Evolutionary conservation across 1,140 invertebrate genomes (phyloP).

Genomic region (Coptotermes formosanus): DNA sequence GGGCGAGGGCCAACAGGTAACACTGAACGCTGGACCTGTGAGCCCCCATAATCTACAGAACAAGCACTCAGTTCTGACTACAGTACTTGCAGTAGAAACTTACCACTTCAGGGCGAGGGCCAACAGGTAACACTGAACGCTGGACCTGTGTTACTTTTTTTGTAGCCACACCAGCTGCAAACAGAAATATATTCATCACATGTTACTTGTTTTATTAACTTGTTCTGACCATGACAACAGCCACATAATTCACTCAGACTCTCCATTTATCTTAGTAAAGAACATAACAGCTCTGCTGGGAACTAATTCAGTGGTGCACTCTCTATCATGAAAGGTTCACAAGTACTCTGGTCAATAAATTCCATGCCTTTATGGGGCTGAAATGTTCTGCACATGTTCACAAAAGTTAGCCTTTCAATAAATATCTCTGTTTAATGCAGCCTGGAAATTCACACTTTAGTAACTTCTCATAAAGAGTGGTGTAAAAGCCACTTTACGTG

Average conservation of each 20-base stretch:
- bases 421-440: no score
- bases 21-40: constrained; percentile 21
- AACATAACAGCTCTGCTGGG: neutral
- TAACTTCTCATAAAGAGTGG: no score
- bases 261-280: neutral
- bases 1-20: neutral
- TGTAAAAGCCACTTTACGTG: no score
- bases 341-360: neutral
- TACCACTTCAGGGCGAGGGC: constrained; percentile 18
- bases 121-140: neutral
- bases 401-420: no score
- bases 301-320: neutral
- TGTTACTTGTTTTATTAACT: neutral
- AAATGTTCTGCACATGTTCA: no score
- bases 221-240: neutral
- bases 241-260: neutral
- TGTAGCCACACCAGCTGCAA: constrained; percentile 25
- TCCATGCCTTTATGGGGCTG: no score
- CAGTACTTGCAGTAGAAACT: neutral
- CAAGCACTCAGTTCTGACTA: no score
- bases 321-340: neutral
- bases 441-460: no score
- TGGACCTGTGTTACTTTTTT: constrained; percentile 32
- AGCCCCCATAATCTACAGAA: no score
- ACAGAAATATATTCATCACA: neutral